These are phyloP conservation scores for Lepidochrysops patricia DNA, from an alignment of 2,888 invertebrate species.

Conservation along the genomic window DNA sequence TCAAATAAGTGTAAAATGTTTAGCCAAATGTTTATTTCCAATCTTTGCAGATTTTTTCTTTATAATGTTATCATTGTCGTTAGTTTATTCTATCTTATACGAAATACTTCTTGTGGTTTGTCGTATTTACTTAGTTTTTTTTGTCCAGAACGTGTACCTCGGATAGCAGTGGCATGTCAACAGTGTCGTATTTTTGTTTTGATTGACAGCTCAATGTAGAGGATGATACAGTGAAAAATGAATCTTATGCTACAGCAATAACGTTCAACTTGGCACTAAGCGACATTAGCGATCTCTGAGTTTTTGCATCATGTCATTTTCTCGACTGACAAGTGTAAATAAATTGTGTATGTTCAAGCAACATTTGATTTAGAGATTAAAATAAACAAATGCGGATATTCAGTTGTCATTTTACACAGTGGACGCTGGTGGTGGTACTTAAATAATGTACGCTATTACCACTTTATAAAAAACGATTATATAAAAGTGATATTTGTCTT, in stretches of 20 bases:
- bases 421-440: too few relatives aligned
- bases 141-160: not conserved
- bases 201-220: conserved; percentile 3
- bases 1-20: too few relatives aligned
- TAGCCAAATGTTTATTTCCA: not conserved
- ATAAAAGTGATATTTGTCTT: too few relatives aligned
- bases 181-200: conserved; percentile 1
- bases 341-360: not conserved
- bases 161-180: not conserved
- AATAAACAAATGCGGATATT: not conserved
- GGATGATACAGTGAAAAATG: not conserved
- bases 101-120: not conserved
- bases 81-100: too few relatives aligned
- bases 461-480: too few relatives aligned
- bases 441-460: too few relatives aligned
- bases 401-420: not conserved
- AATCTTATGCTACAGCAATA: not conserved
- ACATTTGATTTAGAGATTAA: not conserved
- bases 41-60: not conserved
- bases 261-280: not conserved
- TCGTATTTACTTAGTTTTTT: not conserved
- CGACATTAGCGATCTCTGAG: not conserved
- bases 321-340: conserved; percentile 4
- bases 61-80: not conserved
- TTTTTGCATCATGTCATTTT: conserved; percentile 7